Percentiles rank a stretch among this genome's conserved stretches.
Conservation (phyloP, 1,140 invertebrate species). For the Papilio glaucus region DNA sequence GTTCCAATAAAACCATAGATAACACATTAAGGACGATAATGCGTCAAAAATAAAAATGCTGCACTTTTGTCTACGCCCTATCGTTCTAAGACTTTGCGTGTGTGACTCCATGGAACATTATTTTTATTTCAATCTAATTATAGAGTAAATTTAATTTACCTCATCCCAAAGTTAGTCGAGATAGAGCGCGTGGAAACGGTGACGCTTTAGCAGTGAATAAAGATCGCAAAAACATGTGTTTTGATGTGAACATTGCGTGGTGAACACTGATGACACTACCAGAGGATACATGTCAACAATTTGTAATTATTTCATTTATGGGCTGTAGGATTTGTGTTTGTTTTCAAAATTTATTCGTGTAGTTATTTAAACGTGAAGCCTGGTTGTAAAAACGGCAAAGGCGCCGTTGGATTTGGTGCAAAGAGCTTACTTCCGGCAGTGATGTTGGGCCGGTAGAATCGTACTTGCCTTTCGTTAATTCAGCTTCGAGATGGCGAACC, state of each 20-base stretch:
- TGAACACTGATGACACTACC: conserved; percentile 64
- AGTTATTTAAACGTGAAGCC: conserved; percentile 35
- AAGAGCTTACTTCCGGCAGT: conserved; percentile 66
- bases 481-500: conserved; percentile 69
- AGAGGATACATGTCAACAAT: conserved; percentile 76
- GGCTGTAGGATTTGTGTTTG: conserved; percentile 51
- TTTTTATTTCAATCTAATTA: conserved; percentile 78
- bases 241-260: conserved; percentile 77
- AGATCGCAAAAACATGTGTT: conserved; percentile 77
- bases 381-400: conserved; percentile 41
- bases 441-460: conserved; percentile 61
- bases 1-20: conserved; percentile 24
- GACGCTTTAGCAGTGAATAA: conserved; percentile 56
- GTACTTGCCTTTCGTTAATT: conserved; percentile 47
- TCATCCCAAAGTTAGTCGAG: conserved; percentile 64
- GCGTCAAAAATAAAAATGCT: conserved; percentile 72
- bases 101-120: conserved; percentile 75
- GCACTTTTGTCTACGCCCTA: conserved; percentile 69
- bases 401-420: conserved; percentile 47
- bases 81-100: conserved; percentile 74
- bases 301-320: conserved; percentile 66
- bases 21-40: conserved; percentile 56
- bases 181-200: conserved; percentile 55
- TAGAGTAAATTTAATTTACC: conserved; percentile 71
- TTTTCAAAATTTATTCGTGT: conserved; percentile 42